Evolutionary conservation across 2,888 invertebrate species (phyloP).

Genomic region (Drosophila mettleri): DNA sequence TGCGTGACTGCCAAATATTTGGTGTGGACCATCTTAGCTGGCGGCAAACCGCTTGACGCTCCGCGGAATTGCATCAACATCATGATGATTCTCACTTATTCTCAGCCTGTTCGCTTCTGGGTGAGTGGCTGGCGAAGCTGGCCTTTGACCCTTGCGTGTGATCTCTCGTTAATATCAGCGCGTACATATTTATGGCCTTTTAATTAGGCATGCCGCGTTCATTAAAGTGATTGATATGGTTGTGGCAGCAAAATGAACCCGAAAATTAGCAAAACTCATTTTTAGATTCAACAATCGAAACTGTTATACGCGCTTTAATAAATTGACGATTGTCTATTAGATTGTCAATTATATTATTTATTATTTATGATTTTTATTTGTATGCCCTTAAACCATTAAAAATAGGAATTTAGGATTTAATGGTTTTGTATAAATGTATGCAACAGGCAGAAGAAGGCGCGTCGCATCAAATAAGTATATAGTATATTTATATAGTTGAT

Average conservation of each 20-base stretch:
- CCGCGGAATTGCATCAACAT: constrained; percentile 39
- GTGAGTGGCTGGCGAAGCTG: constrained; percentile 37
- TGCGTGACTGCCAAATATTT: constrained; percentile 11
- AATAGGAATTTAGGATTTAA: too few relatives aligned
- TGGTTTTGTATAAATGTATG: too few relatives aligned
- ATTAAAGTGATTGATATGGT: constrained; percentile 60
- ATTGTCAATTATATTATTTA: background rate
- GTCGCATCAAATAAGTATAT: too few relatives aligned
- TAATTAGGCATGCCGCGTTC: constrained; percentile 54
- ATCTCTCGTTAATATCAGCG: constrained; percentile 45
- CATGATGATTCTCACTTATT: constrained; percentile 54
- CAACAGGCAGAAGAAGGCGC: too few relatives aligned
- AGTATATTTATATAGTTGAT: too few relatives aligned
- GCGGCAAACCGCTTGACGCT: constrained; percentile 20
- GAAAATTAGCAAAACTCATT: constrained; percentile 17
- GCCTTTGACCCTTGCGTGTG: constrained; percentile 33
- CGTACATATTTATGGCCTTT: constrained; percentile 55
- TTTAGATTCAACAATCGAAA: background rate
- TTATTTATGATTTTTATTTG: background rate
- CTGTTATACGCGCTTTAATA: background rate
- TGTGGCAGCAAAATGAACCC: background rate
- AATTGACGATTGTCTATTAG: background rate
- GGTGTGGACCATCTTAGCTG: constrained; percentile 13
- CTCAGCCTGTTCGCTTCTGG: constrained; percentile 9
- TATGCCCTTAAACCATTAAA: background rate